A percentile compares a stretch with the other conserved stretches of the same genome.
These are phyloP conservation scores for Plestiodon gilberti DNA, from an alignment of 2,113 vertebrate species.

Conservation along the genomic window DNA sequence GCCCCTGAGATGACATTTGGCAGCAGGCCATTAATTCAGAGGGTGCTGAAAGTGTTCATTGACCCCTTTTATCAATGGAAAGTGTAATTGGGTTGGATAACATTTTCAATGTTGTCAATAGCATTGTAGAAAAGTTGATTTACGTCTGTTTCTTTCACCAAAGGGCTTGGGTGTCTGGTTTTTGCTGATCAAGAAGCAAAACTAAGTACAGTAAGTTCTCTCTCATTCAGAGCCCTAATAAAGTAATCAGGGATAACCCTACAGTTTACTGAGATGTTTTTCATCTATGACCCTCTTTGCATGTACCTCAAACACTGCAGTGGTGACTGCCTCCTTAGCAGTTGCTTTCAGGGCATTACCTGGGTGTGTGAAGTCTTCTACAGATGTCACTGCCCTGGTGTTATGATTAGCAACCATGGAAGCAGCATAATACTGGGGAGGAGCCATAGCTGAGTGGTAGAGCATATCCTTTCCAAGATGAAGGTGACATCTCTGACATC, in stretches of 20 bases:
- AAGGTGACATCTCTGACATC: too few relatives aligned
- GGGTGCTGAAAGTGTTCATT: background rate
- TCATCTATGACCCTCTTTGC: background rate
- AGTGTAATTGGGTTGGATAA: background rate
- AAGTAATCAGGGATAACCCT: background rate
- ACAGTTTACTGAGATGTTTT: background rate
- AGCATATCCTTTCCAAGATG: too few relatives aligned
- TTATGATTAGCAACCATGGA: too few relatives aligned
- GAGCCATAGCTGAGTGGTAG: too few relatives aligned
- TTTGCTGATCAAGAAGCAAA: background rate
- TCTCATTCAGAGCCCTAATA: background rate
- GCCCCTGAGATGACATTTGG: background rate
- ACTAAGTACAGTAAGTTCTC: background rate
- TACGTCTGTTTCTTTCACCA: background rate
- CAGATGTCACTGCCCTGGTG: too few relatives aligned
- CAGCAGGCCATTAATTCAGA: background rate
- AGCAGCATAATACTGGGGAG: too few relatives aligned
- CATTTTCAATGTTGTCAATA: background rate
- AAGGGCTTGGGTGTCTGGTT: background rate
- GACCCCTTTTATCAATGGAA: background rate
- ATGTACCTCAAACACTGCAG: background rate
- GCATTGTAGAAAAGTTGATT: background rate
- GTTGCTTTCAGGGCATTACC: background rate
- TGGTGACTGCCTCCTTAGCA: background rate
- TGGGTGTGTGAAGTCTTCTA: too few relatives aligned